These are phyloP conservation scores for Sepiola atlantica DNA, from an alignment of 2,888 invertebrate species.

Conservation along the genomic window DNA sequence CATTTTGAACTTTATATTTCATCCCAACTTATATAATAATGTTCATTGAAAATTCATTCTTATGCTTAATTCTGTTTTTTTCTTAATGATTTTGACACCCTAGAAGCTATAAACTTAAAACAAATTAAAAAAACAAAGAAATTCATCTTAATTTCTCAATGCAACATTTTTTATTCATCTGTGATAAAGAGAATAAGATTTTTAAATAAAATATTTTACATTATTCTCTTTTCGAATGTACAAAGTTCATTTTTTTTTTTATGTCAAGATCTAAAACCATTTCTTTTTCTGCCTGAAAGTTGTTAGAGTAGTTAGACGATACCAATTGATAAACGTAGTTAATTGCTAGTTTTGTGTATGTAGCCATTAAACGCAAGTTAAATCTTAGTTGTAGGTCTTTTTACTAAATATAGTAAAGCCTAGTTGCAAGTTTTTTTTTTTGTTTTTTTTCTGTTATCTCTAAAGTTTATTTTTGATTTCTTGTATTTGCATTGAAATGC, in stretches of 20 bases:
- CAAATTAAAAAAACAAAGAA: neutral
- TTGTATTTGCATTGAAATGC: neutral
- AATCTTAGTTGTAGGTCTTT: neutral
- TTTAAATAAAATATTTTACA: neutral
- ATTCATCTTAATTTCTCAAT: constrained; percentile 20
- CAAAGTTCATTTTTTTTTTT: neutral
- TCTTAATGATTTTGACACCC: neutral
- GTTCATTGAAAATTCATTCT: constrained; percentile 22
- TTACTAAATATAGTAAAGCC: neutral
- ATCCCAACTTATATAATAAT: constrained; percentile 32
- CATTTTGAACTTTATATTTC: neutral
- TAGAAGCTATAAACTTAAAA: neutral
- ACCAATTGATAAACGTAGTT: neutral
- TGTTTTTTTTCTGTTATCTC: neutral
- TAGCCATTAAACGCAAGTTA: neutral
- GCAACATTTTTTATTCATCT: constrained; percentile 6
- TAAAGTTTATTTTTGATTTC: neutral
- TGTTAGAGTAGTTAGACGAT: neutral
- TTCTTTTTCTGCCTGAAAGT: neutral
- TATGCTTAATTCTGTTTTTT: neutral
- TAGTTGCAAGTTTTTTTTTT: neutral
- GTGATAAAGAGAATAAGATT: constrained; percentile 32
- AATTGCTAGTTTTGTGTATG: neutral
- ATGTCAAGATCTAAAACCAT: neutral
- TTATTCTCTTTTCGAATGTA: constrained; percentile 32